Percentiles rank a stretch among this genome's conserved stretches.
These are phyloP conservation scores for Eudemis profundana DNA, from an alignment of 2,888 invertebrate species.

Conservation along the genomic window DNA sequence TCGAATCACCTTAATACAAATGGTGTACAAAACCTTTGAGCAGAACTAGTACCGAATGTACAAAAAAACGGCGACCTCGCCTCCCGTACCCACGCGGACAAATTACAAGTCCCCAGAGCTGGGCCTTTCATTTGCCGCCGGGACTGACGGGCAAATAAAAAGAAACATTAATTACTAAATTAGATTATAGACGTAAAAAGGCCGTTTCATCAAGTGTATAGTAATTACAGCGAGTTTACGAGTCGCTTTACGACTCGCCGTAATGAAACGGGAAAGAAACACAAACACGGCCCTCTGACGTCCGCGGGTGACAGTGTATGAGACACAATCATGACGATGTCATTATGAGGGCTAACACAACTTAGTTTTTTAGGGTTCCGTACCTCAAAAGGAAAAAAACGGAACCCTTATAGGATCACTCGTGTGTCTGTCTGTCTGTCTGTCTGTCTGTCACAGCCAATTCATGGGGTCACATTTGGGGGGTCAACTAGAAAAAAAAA, in stretches of 20 bases:
- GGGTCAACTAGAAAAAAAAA: no score
- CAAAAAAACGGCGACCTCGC: background rate
- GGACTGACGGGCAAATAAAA: conserved; percentile 15
- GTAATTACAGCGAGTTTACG: conserved; percentile 39
- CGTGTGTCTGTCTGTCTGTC: no score
- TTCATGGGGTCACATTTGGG: no score
- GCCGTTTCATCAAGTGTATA: conserved; percentile 37
- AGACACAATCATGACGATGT: background rate
- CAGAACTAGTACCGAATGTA: background rate
- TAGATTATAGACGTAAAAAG: conserved; percentile 39
- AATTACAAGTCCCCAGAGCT: conserved; percentile 14
- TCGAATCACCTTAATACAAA: no score
- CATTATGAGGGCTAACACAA: background rate
- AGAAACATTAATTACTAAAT: conserved; percentile 37
- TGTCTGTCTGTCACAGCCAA: no score
- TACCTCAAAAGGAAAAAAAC: no score
- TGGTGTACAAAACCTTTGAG: background rate
- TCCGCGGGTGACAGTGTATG: background rate
- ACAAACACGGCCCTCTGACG: no score
- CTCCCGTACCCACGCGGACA: background rate
- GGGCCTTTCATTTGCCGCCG: background rate
- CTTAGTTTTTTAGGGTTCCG: no score
- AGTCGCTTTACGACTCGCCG: conserved; percentile 27
- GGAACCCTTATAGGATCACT: no score
- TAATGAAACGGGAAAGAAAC: conserved; percentile 23